phyloP scores from a whole-genome alignment of 1,140 invertebrate species.

The Drosophila ercepeae region DNA sequence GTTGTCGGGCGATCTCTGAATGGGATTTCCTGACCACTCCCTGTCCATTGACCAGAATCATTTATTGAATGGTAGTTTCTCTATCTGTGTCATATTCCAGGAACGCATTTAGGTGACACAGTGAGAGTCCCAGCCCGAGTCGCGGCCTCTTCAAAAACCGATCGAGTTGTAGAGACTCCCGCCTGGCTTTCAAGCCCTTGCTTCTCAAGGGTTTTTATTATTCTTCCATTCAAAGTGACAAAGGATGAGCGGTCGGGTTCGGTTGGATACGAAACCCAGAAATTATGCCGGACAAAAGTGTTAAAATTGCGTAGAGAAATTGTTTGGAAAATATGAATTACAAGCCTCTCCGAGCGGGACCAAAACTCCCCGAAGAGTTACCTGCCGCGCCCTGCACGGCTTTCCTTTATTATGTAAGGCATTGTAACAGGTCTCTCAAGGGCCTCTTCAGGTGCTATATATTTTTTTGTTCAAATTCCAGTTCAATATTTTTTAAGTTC shows the following conservation, averaged over 20 bases:
- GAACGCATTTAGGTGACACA: constrained; percentile 53
- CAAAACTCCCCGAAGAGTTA: constrained; percentile 49
- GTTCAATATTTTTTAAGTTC: constrained; percentile 28
- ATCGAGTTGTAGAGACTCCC: constrained; percentile 27
- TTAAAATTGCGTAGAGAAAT: constrained; percentile 63
- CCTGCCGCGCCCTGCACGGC: constrained; percentile 48
- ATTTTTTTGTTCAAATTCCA: background rate
- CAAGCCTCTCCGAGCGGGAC: constrained; percentile 17
- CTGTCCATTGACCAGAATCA: constrained; percentile 41
- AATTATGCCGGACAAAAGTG: constrained; percentile 61
- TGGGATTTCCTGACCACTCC: constrained; percentile 48
- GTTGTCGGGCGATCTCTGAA: constrained; percentile 34
- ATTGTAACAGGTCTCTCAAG: constrained; percentile 42
- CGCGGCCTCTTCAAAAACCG: constrained; percentile 62
- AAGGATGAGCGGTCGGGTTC: constrained; percentile 7
- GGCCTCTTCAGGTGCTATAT: background rate
- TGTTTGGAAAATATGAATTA: constrained; percentile 66
- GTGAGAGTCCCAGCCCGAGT: constrained; percentile 8
- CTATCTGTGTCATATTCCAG: constrained; percentile 35
- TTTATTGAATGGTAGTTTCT: constrained; percentile 46
- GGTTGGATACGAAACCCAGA: constrained; percentile 37
- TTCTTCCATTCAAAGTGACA: constrained; percentile 18
- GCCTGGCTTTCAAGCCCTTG: constrained; percentile 38
- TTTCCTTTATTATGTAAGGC: constrained; percentile 32
- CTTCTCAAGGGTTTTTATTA: constrained; percentile 38